phyloP scores from a whole-genome alignment of 2,797 vertebrate species.

The Aeoliscus strigatus region DNA sequence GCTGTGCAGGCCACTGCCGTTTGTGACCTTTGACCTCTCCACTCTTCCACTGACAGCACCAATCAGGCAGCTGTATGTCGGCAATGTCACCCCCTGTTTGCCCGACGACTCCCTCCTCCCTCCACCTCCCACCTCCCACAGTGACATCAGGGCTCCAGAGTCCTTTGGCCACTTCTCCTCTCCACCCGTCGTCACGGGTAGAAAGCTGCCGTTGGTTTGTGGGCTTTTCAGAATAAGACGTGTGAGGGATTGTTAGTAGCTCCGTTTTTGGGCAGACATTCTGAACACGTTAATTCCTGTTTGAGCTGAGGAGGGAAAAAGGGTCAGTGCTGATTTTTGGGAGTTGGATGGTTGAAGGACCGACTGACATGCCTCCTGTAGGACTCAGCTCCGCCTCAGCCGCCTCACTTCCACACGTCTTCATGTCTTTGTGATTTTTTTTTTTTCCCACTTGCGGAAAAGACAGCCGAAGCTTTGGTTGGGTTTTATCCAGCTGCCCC shows the following conservation, averaged over 20 bases:
- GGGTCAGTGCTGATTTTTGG: slow-evolving; percentile 21
- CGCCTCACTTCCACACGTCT: background rate
- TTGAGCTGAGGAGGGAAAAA: too few relatives aligned
- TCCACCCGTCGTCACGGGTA: slow-evolving; percentile 12
- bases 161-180: slow-evolving; percentile 26
- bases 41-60: slow-evolving; percentile 43
- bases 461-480: slow-evolving; percentile 27
- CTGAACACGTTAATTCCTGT: too few relatives aligned
- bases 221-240: slow-evolving; percentile 13
- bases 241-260: too few relatives aligned
- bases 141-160: slow-evolving; percentile 29
- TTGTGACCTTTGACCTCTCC: slow-evolving; percentile 60
- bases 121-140: too few relatives aligned
- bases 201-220: slow-evolving; percentile 20
- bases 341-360: slow-evolving; percentile 40
- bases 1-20: slow-evolving; percentile 48
- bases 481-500: slow-evolving; percentile 31
- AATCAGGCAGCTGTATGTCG: slow-evolving; percentile 37
- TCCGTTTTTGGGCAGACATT: too few relatives aligned
- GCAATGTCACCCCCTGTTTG: slow-evolving; percentile 23
- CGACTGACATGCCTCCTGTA: slow-evolving; percentile 49
- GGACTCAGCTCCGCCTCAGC: slow-evolving; percentile 31
- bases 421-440: slow-evolving; percentile 4
- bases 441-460: slow-evolving; percentile 9
- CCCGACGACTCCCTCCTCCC: too few relatives aligned